A percentile compares a stretch with the other conserved stretches of the same genome.
phyloP scores from a whole-genome alignment of 1,140 invertebrate species.

The Parasteatoda tepidariorum region DNA sequence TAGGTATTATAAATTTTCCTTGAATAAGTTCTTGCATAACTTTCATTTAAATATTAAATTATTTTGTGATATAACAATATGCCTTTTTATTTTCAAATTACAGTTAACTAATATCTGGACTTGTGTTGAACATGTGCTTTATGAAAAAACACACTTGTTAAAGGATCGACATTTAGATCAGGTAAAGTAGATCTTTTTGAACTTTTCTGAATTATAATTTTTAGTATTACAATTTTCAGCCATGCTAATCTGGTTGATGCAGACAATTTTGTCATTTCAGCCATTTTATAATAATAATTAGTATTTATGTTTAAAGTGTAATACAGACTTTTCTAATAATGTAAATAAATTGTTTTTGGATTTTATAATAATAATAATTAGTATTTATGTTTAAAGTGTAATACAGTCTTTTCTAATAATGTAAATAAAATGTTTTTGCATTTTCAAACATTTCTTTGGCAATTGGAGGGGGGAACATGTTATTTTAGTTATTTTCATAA shows the following conservation, averaged over 20 bases:
- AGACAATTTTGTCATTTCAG: neutral
- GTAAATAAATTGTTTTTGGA: neutral
- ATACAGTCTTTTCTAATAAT: neutral
- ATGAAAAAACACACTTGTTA: slow-evolving; percentile 32
- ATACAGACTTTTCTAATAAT: neutral
- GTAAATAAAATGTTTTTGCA: neutral
- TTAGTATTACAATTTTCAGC: neutral
- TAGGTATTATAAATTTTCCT: too few species aligned
- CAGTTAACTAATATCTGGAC: slow-evolving; percentile 35
- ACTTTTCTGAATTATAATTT: neutral
- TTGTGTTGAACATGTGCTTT: slow-evolving; percentile 44
- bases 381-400: neutral
- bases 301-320: neutral
- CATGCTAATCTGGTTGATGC: neutral
- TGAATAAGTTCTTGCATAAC: too few species aligned
- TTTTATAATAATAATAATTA: neutral
- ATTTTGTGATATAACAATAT: too few species aligned
- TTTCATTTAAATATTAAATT: too few species aligned
- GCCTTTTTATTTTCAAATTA: too few species aligned
- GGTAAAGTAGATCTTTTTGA: neutral
- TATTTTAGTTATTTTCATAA: too few species aligned
- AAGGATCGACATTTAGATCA: slow-evolving; percentile 41
- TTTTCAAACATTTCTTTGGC: neutral
- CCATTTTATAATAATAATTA: neutral
- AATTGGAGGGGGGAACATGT: too few species aligned